Evolutionary conservation across 2,888 invertebrate genomes (phyloP).

Genomic region (Subacronicta megacephala): DNA sequence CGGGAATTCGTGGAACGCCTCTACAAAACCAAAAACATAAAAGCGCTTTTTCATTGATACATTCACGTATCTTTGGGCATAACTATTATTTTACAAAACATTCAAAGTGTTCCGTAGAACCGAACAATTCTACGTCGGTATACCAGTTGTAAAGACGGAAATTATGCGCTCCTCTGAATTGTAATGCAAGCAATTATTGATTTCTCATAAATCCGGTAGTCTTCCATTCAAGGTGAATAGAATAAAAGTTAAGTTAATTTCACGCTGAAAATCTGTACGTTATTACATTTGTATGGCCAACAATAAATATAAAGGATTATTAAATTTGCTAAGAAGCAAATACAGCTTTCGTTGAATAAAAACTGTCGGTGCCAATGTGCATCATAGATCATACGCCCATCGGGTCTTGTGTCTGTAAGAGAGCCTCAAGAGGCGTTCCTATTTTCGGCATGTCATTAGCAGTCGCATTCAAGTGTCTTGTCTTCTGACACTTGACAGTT

Average conservation of each 20-base stretch:
- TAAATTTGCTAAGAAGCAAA: slow-evolving; percentile 29
- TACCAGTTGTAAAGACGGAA: slow-evolving; percentile 53
- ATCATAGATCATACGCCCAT: slow-evolving; percentile 45
- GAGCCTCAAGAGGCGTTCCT: slow-evolving; percentile 55
- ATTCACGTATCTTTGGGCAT: slow-evolving; percentile 65
- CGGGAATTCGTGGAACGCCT: slow-evolving; percentile 66
- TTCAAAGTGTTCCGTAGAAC: slow-evolving; percentile 45
- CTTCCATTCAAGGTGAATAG: slow-evolving; percentile 57
- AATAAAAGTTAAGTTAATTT: slow-evolving; percentile 65
- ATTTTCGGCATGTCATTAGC: slow-evolving; percentile 63
- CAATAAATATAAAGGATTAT: slow-evolving; percentile 49
- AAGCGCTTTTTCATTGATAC: slow-evolving; percentile 58
- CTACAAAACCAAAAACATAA: slow-evolving; percentile 60
- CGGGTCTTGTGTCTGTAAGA: slow-evolving; percentile 34
- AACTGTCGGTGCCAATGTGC: slow-evolving; percentile 23
- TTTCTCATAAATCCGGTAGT: slow-evolving; percentile 70
- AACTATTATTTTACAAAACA: slow-evolving; percentile 59
- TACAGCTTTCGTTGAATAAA: slow-evolving; percentile 28
- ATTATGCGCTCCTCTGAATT: slow-evolving; percentile 70
- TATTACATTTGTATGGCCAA: slow-evolving; percentile 41
- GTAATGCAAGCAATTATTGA: slow-evolving; percentile 68
- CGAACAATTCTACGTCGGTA: slow-evolving; percentile 50
- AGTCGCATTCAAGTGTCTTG: slow-evolving; percentile 65
- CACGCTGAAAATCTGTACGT: slow-evolving; percentile 49
- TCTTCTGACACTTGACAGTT: slow-evolving; percentile 66